Conservation (phyloP, 2,797 vertebrate genomes). For the Babyrousa celebensis region DNA sequence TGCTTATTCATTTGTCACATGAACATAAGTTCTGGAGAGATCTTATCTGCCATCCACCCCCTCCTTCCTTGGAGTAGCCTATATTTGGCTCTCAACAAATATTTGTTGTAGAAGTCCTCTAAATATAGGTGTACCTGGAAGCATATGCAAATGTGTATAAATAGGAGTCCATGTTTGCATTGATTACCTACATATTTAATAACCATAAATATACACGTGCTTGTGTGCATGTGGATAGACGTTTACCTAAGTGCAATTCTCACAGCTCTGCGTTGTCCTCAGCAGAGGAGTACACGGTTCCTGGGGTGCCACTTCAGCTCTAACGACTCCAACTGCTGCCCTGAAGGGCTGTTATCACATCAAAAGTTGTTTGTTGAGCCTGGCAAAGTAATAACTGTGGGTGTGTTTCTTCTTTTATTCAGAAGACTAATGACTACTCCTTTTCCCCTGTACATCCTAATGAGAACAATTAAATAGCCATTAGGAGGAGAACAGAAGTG, state of each 20-base stretch:
- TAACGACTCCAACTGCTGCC: background rate
- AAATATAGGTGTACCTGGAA: background rate
- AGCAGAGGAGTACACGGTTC: background rate
- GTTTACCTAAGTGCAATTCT: background rate
- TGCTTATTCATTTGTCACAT: background rate
- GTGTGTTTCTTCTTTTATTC: conserved; percentile 60
- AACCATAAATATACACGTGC: background rate
- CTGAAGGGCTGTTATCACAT: conserved; percentile 36
- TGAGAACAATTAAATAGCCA: conserved; percentile 77
- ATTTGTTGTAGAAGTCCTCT: background rate
- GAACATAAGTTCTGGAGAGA: background rate
- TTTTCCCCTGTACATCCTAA: conserved; percentile 62
- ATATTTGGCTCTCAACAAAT: background rate
- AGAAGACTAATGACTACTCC: conserved; percentile 58
- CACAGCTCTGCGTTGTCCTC: background rate
- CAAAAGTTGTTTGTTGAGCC: conserved; percentile 50
- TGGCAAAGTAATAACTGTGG: conserved; percentile 47
- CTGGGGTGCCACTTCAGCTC: background rate
- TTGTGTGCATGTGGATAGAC: background rate
- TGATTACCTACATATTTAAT: background rate
- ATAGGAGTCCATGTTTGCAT: background rate
- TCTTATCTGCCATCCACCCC: rapidly evolving
- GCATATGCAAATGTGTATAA: background rate
- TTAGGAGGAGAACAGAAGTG: conserved; percentile 62
- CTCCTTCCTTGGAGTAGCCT: background rate